Percentiles rank a stretch among this genome's conserved stretches.
These are phyloP conservation scores for Serilophus lunatus DNA, from an alignment of 2,113 vertebrate genomes.

Conservation along the genomic window DNA sequence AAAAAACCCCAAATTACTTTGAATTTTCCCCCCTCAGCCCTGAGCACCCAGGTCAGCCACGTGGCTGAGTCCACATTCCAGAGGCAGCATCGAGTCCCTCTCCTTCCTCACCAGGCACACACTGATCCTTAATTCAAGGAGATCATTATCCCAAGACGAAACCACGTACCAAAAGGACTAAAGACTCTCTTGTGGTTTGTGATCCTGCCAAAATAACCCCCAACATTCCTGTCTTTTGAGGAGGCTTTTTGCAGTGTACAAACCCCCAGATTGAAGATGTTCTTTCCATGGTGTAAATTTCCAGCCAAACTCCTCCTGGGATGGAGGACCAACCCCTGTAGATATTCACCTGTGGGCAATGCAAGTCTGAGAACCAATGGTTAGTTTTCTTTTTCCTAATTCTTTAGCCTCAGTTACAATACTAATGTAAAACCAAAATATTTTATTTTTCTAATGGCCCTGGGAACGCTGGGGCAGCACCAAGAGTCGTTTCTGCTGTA, in stretches of 20 bases:
- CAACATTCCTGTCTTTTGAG: fast-evolving
- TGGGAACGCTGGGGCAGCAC: neutral
- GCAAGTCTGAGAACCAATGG: neutral
- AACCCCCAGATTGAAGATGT: neutral
- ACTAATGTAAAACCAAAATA: conserved; percentile 13
- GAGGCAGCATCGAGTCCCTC: neutral
- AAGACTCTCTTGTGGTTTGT: fast-evolving
- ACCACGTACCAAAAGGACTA: fast-evolving
- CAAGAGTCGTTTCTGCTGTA: neutral
- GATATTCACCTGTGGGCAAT: neutral
- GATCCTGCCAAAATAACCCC: fast-evolving
- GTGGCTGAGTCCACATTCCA: neutral
- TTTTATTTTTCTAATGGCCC: conserved; percentile 61
- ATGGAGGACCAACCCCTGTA: neutral
- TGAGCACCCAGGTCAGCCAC: neutral
- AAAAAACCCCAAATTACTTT: neutral
- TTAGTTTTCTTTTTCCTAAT: conserved; percentile 17
- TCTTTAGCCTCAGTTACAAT: neutral
- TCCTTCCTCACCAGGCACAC: neutral
- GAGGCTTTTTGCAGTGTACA: neutral
- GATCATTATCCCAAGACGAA: neutral
- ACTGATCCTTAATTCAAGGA: fast-evolving
- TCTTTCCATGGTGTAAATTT: neutral
- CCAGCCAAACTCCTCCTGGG: neutral
- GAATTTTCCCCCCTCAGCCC: neutral